Percentiles rank a stretch among this genome's conserved stretches.
Evolutionary conservation across 2,797 vertebrate species (phyloP).

Genomic region (Steatocranus sp.): DNA sequence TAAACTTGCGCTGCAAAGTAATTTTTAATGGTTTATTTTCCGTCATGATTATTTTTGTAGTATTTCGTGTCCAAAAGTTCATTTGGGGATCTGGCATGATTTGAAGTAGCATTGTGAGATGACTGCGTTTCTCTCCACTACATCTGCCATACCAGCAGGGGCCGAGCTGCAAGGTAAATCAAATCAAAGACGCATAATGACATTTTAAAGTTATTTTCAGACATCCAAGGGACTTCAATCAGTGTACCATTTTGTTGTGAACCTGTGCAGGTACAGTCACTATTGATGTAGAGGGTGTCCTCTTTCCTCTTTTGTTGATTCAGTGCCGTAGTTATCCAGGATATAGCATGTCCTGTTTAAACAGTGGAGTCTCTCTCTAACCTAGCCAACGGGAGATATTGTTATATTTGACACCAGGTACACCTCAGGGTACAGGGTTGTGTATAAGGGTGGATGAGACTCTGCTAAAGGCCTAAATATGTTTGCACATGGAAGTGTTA

Average conservation of each 20-base stretch:
- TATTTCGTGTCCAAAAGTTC: not conserved
- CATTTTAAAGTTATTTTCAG: not conserved
- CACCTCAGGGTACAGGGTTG: slow-evolving; percentile 36
- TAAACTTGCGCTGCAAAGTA: not conserved
- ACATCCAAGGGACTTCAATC: not conserved
- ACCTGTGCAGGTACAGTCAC: not conserved
- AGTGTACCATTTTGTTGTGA: not conserved
- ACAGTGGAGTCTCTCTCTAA: slow-evolving; percentile 1
- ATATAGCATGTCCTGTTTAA: slow-evolving; percentile 52
- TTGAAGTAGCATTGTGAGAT: not conserved
- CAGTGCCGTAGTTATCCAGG: slow-evolving; percentile 35
- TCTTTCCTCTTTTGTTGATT: slow-evolving; percentile 8
- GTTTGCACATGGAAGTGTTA: slow-evolving; percentile 19
- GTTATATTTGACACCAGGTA: slow-evolving; percentile 17
- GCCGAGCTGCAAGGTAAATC: not conserved
- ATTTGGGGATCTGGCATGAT: not conserved
- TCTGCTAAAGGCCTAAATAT: not conserved
- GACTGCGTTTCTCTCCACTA: not conserved
- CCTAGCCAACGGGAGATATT: not conserved
- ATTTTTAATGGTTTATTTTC: not conserved
- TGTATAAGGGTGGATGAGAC: not conserved
- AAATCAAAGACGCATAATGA: not conserved
- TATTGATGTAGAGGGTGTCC: slow-evolving; percentile 21
- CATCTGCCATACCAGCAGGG: not conserved
- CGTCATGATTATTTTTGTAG: not conserved